These are phyloP conservation scores for Halichondria panicea DNA, from an alignment of 37 sponge, comb jelly and placozoan genomes.

Conservation along the genomic window DNA sequence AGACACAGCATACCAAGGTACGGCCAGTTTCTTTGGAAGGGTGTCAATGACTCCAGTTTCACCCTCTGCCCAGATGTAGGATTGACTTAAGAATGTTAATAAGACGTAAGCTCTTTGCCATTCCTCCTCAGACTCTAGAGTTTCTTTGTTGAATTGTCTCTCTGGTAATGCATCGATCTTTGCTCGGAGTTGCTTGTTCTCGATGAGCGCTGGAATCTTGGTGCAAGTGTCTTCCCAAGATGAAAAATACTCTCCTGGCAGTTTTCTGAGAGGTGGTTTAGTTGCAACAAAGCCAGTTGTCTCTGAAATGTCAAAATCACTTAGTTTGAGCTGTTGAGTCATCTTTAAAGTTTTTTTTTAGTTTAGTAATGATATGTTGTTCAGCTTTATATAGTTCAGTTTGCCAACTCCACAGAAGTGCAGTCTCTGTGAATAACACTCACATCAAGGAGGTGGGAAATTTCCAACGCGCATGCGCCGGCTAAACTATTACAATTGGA, in stretches of 20 bases:
- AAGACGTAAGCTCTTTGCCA: constrained; percentile 72
- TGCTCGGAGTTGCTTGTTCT: constrained; percentile 11
- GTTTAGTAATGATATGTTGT: no score
- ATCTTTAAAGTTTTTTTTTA: no score
- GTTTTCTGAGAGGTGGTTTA: constrained; percentile 15
- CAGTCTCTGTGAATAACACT: no score
- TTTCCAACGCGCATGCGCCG: no score
- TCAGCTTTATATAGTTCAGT: no score
- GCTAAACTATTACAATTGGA: no score
- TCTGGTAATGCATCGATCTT: constrained; percentile 34
- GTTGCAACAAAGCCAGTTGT: constrained; percentile 60
- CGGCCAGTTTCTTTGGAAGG: constrained; percentile 50
- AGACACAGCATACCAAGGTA: constrained; percentile 70
- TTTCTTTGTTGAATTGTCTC: constrained; percentile 23
- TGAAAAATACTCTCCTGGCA: constrained; percentile 37
- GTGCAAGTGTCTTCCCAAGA: constrained; percentile 60
- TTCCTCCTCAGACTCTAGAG: constrained; percentile 31
- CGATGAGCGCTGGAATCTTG: constrained; percentile 30
- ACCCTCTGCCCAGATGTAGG: constrained; percentile 75
- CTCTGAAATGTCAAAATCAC: constrained; percentile 29
- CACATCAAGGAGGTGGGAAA: no score
- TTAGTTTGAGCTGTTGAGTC: not conserved
- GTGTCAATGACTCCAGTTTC: constrained; percentile 36
- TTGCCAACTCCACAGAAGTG: no score
- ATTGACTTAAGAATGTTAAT: constrained; percentile 52